phyloP scores from a whole-genome alignment of 1,140 invertebrate species.

The Nylanderia fulva region DNA sequence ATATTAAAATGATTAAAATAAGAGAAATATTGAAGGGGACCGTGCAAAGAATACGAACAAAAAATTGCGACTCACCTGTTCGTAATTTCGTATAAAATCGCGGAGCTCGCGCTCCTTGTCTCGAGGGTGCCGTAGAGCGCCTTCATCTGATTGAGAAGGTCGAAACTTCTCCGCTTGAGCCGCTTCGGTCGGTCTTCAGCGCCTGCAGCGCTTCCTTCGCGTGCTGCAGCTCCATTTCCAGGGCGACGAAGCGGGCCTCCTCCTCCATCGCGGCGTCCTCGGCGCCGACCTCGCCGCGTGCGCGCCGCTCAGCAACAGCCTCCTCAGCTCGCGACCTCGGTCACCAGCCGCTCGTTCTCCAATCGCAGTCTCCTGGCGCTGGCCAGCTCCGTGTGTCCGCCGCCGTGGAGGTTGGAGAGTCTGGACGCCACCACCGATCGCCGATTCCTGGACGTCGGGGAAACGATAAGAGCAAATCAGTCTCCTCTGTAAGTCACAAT shows the following conservation, averaged over 20 bases:
- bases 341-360: conserved; percentile 90
- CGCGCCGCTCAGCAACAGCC: conserved; percentile 87
- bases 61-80: conserved; percentile 95
- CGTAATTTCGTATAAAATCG: conserved; percentile 97
- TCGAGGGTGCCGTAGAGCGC: conserved; percentile 97
- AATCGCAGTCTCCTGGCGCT: conserved; percentile 87
- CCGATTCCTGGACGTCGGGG: conserved; percentile 74
- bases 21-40: too few relatives aligned
- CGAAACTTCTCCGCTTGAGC: conserved; percentile 97
- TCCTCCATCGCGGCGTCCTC: conserved; percentile 86
- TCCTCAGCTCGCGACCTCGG: conserved; percentile 88
- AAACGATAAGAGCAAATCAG: not conserved
- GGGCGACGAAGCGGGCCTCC: conserved; percentile 85
- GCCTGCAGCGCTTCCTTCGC: conserved; percentile 88
- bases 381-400: conserved; percentile 78
- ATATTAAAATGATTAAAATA: too few relatives aligned
- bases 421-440: conserved; percentile 82
- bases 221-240: conserved; percentile 88
- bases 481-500: not conserved
- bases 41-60: too few relatives aligned
- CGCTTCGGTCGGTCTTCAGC: conserved; percentile 96
- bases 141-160: conserved; percentile 97
- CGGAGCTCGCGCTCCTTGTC: conserved; percentile 97
- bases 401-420: conserved; percentile 82
- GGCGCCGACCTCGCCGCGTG: conserved; percentile 86